Evolutionary conservation across 2,113 vertebrate species (phyloP), one percentile per base, ranked within the genome.

Genomic region (Python bivittatus): DNA sequence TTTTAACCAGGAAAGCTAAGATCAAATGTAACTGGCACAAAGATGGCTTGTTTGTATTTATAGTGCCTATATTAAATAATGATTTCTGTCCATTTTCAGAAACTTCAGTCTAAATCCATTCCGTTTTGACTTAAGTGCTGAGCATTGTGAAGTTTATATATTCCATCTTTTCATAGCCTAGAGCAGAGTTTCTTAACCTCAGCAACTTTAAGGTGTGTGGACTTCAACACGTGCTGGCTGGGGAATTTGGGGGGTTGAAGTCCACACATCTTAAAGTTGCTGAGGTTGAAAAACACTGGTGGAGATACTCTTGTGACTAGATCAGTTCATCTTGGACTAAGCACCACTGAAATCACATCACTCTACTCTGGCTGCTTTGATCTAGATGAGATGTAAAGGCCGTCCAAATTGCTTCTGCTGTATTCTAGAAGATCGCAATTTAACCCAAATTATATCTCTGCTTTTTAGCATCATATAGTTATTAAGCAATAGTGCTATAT

Each of bases 1-100:
- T 33, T n/a, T 56, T 54, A n/a, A 20, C 13, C 91, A 94, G 68
- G 25, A 84, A 72, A 12, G 52, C 11, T 60, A 38, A 53, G n/a
- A 83, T 90, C 95, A 94, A 85, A 88, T 91, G 90, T 88, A 54
- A 72, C 27, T 92, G 79, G 54, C 92, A 0, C 48, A 93, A 89
- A 95, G 6, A 4, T 83, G 52, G 44, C 87, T 53, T 91, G 90
- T 96, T 96, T 95, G n/a, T 90, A 94, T 96, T 89, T 95, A 86
- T 25, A 86, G 68, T 88, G 57, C 93, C 93, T 95, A 25, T 85
- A 90, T 23, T 91, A 53, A 92, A 3, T 95, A 48, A 60, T 90
- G 4, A 86, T 84, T 89, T 92, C 72, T 3, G 1, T 84, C 6
- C 33, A 13, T 1, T 0, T 1, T 0, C 33, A 53, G 10, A 83